Conservation (phyloP, 92 coral and sea anemone species). For the Parazoanthus swiftii region DNA sequence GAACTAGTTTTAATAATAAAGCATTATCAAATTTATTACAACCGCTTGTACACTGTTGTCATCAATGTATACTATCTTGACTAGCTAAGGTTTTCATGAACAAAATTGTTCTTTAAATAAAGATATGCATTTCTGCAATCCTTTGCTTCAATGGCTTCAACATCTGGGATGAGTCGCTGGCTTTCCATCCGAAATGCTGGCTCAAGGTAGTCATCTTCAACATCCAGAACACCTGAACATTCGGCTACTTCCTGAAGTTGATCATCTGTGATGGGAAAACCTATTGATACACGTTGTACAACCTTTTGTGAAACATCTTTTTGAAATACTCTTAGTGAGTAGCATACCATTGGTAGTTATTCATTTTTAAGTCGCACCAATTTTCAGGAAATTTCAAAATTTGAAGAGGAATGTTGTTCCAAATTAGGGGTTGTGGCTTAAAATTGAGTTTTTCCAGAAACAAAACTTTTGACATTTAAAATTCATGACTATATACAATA, state of each 20-base stretch:
- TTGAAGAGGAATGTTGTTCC: too few species aligned
- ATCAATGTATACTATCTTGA: not conserved
- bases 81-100: conserved; percentile 17
- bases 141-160: conserved; percentile 50
- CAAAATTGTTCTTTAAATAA: not conserved
- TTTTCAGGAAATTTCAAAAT: too few species aligned
- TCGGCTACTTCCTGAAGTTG: conserved; percentile 56
- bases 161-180: conserved; percentile 53
- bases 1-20: conserved; percentile 17
- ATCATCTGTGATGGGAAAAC: conserved; percentile 54
- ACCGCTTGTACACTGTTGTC: not conserved
- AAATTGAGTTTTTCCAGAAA: too few species aligned
- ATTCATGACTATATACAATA: not conserved
- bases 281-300: not conserved
- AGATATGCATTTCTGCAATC: conserved; percentile 58
- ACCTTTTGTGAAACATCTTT: too few species aligned
- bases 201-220: conserved; percentile 55
- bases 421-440: too few species aligned
- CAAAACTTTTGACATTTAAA: not conserved
- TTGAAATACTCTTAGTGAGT: too few species aligned
- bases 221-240: conserved; percentile 57
- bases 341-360: too few species aligned
- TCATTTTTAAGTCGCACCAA: too few species aligned
- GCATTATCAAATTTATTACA: conserved; percentile 4
- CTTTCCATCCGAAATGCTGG: conserved; percentile 57